Percentiles rank a stretch among this genome's conserved stretches.
These are phyloP conservation scores for Eugnorisma glareosa DNA, from an alignment of 2,888 invertebrate species.

Conservation along the genomic window DNA sequence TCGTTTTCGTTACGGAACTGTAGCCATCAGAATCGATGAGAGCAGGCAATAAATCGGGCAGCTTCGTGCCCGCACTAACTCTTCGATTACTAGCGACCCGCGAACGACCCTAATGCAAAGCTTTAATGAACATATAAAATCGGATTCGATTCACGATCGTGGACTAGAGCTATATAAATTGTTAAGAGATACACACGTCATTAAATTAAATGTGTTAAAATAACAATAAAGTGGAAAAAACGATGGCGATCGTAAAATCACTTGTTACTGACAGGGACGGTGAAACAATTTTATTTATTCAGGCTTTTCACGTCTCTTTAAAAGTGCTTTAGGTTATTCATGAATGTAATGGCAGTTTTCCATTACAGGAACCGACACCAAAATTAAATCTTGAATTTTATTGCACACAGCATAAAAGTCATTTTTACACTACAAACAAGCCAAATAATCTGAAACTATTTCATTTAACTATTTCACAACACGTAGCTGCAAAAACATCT, in stretches of 20 bases:
- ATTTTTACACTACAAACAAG: background rate
- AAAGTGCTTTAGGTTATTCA: background rate
- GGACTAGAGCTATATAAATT: slow-evolving; percentile 54
- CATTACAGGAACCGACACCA: background rate
- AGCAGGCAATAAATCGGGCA: slow-evolving; percentile 77
- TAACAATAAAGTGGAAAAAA: slow-evolving; percentile 49
- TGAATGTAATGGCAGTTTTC: background rate
- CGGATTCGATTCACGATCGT: slow-evolving; percentile 51
- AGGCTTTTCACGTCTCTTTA: background rate
- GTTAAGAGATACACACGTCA: slow-evolving; percentile 49
- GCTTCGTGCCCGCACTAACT: slow-evolving; percentile 78
- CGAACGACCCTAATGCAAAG: slow-evolving; percentile 75
- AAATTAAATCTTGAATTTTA: background rate
- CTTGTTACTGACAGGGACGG: slow-evolving; percentile 4
- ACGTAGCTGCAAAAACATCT: slow-evolving; percentile 30
- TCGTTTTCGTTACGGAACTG: slow-evolving; percentile 47
- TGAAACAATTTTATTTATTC: slow-evolving; percentile 7
- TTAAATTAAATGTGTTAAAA: slow-evolving; percentile 55
- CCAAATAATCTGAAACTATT: background rate
- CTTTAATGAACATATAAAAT: slow-evolving; percentile 74
- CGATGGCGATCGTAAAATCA: slow-evolving; percentile 32
- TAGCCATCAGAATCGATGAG: slow-evolving; percentile 71
- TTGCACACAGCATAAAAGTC: background rate
- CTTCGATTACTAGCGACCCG: slow-evolving; percentile 83
- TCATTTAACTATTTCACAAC: slow-evolving; percentile 26